Percentiles rank a stretch among this genome's conserved stretches.
These are phyloP conservation scores for Magallana gigas DNA, from an alignment of 1,140 invertebrate species.

Conservation along the genomic window DNA sequence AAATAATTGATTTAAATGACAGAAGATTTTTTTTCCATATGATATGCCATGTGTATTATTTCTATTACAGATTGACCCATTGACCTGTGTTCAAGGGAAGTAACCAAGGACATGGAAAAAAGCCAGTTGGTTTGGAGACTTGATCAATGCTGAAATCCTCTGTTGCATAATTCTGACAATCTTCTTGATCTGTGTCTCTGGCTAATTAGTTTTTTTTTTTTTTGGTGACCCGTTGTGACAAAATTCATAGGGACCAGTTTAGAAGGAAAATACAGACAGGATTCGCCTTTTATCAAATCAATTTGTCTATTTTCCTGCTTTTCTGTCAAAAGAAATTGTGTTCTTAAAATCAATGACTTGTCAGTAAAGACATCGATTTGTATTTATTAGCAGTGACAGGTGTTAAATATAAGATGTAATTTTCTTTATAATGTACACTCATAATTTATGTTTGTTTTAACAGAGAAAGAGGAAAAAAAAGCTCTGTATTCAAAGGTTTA, in stretches of 20 bases:
- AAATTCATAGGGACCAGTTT: background rate
- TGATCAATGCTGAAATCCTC: constrained; percentile 17
- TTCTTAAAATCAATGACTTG: no score
- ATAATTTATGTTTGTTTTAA: no score
- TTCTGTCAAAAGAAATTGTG: no score
- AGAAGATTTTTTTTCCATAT: no score
- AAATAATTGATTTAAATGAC: no score
- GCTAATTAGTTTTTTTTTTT: background rate
- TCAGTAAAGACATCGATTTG: no score
- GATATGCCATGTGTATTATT: background rate
- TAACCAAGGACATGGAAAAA: background rate
- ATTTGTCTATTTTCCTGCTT: no score
- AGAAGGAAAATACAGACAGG: background rate
- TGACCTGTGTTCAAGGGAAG: background rate
- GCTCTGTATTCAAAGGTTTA: no score
- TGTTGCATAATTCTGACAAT: constrained; percentile 9
- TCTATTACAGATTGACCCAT: background rate
- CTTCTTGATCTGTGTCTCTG: background rate
- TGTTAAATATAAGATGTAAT: no score
- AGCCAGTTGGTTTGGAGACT: background rate
- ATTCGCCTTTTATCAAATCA: background rate
- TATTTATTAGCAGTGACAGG: no score
- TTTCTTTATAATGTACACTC: no score
- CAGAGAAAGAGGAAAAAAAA: no score
- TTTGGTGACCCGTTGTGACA: background rate